A percentile compares a stretch with the other conserved stretches of the same genome.
Conservation (phyloP, 2,888 invertebrate species). For the Drosophila stalkeri region DNA sequence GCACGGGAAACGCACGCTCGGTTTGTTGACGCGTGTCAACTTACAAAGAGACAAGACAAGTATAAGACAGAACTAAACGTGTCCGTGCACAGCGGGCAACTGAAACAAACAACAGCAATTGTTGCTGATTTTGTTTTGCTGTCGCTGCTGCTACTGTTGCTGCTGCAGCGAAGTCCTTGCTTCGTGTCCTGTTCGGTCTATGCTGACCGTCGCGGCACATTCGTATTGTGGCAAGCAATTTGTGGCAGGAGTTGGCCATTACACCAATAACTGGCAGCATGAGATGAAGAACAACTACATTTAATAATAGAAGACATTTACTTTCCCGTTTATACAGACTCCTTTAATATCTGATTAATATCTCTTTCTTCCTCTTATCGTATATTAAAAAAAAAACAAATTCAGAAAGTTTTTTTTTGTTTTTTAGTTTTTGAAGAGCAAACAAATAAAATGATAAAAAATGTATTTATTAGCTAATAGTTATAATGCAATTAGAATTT, state of each 20-base stretch:
- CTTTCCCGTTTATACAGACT: not conserved
- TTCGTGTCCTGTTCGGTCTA: conserved; percentile 53
- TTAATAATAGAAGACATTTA: conserved; percentile 1
- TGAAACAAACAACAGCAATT: conserved; percentile 73
- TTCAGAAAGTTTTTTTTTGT: not conserved
- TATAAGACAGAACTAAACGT: conserved; percentile 55
- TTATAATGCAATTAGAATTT: conserved; percentile 69
- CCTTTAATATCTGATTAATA: not conserved
- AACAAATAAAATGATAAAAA: conserved; percentile 58
- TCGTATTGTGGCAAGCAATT: conserved; percentile 39
- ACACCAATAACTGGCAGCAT: not conserved
- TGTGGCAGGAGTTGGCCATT: conserved; percentile 11
- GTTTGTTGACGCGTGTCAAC: conserved; percentile 1
- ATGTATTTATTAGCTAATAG: conserved; percentile 72
- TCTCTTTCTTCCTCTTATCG: not conserved
- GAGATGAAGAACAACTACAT: not conserved
- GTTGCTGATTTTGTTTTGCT: conserved; percentile 77
- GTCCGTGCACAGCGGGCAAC: conserved; percentile 78
- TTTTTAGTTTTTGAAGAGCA: conserved; percentile 47
- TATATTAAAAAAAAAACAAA: conserved; percentile 7
- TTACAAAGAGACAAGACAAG: conserved; percentile 23
- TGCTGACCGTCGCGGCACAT: conserved; percentile 47
- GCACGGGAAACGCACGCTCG: conserved; percentile 41
- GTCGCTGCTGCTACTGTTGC: conserved; percentile 15
- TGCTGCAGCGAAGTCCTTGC: conserved; percentile 56